Conservation (phyloP, 2,888 invertebrate species). For the Aphidoletes aphidimyza region DNA sequence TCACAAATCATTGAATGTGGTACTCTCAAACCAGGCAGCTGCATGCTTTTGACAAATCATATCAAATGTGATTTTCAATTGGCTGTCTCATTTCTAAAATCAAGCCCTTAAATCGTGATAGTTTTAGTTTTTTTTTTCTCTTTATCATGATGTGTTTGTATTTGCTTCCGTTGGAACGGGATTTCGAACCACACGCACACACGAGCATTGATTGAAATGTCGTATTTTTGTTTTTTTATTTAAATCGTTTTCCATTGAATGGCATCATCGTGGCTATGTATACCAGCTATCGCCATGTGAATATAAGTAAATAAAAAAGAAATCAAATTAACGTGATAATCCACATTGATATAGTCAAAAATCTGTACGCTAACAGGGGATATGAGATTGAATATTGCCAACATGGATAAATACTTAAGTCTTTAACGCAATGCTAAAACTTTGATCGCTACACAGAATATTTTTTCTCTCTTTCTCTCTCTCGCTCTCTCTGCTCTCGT, state of each 20-base stretch:
- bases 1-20: too few species aligned
- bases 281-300: not conserved
- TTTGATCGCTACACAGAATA: not conserved
- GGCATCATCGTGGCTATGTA: not conserved
- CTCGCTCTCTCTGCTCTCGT: not conserved
- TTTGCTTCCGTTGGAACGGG: conserved; percentile 17
- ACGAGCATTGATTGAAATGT: conserved; percentile 22
- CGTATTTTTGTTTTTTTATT: too few species aligned
- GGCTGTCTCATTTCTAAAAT: conserved; percentile 3
- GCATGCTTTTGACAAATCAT: conserved; percentile 36
- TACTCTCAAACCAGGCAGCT: not conserved
- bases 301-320: not conserved
- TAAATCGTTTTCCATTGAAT: too few species aligned
- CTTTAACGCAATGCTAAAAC: conserved; percentile 33
- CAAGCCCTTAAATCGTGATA: conserved; percentile 16
- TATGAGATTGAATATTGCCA: too few species aligned
- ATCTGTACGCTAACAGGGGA: not conserved
- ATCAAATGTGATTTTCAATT: conserved; percentile 44
- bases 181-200: not conserved
- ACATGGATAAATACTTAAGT: conserved; percentile 49
- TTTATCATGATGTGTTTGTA: not conserved
- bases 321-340: conserved; percentile 51
- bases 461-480: not conserved
- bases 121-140: not conserved
- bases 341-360: conserved; percentile 37